These are phyloP conservation scores for Helicorthomorpha holstii DNA, from an alignment of 1,140 invertebrate genomes.

Conservation along the genomic window DNA sequence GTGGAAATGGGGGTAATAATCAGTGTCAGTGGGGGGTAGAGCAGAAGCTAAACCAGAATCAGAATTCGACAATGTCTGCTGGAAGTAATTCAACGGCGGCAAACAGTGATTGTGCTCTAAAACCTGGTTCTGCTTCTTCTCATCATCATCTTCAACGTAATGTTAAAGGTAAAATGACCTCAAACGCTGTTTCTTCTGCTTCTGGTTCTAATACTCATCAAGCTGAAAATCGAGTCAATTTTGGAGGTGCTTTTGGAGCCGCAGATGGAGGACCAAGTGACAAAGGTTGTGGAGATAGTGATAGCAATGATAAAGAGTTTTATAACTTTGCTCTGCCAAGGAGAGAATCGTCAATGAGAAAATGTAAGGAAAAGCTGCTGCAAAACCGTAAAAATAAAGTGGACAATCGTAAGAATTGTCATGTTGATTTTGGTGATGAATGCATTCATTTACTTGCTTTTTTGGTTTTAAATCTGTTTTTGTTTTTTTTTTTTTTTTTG, in stretches of 20 bases:
- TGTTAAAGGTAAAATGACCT: too few species aligned
- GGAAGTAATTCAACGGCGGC: too few species aligned
- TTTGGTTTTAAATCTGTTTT: background rate
- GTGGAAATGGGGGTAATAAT: too few species aligned
- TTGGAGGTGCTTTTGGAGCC: too few species aligned
- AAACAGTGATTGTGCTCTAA: too few species aligned
- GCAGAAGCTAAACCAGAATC: constrained; percentile 42
- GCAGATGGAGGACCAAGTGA: too few species aligned
- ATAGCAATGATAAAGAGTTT: background rate
- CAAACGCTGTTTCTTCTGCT: too few species aligned
- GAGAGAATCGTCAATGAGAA: background rate
- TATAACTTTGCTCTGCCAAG: background rate
- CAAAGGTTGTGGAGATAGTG: too few species aligned
- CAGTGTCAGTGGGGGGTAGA: constrained; percentile 20
- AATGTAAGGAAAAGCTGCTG: background rate
- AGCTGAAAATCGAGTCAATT: too few species aligned
- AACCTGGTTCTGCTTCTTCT: too few species aligned
- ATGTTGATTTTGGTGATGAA: background rate
- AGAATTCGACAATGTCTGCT: constrained; percentile 35
- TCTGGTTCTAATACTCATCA: too few species aligned
- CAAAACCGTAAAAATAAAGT: background rate
- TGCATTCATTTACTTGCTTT: background rate
- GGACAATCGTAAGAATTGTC: background rate
- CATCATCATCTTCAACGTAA: too few species aligned
- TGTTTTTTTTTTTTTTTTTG: background rate